Percentiles rank a stretch among this genome's conserved stretches.
Evolutionary conservation across 2,113 vertebrate genomes (phyloP).

Genomic region (Phasianus colchicus): DNA sequence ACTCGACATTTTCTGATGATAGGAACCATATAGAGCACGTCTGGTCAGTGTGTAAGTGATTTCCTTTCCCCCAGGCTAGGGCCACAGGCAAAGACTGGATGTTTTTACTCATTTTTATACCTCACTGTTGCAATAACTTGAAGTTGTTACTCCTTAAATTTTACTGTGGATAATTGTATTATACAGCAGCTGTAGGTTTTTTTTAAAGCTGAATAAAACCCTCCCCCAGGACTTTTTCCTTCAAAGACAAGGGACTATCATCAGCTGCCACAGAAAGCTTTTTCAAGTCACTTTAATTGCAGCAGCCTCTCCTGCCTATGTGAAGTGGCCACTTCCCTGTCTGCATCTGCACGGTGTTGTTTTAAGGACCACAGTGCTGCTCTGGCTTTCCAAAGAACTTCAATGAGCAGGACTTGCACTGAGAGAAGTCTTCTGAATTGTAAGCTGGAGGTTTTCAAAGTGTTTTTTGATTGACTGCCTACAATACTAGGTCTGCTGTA

Average conservation of each 20-base stretch:
- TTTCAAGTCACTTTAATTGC: not conserved
- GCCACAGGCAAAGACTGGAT: not conserved
- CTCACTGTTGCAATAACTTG: not conserved
- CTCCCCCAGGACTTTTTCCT: not conserved
- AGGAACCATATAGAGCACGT: not conserved
- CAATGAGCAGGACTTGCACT: not conserved
- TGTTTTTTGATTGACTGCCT: not conserved
- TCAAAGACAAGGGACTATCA: not conserved
- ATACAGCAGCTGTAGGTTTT: not conserved
- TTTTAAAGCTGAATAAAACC: not conserved
- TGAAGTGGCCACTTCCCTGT: not conserved
- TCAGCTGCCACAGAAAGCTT: not conserved
- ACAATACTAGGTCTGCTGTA: not conserved
- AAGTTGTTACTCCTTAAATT: not conserved
- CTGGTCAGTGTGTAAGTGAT: not conserved
- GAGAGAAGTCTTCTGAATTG: not conserved
- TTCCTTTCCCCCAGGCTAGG: too few species aligned
- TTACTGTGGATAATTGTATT: not conserved
- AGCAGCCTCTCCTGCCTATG: not conserved
- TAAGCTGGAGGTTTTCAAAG: not conserved
- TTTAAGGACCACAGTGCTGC: not conserved
- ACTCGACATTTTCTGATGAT: conserved; percentile 7
- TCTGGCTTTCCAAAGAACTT: conserved; percentile 31
- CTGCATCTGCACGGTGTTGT: accelerated
- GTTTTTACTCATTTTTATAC: conserved; percentile 7